Evolutionary conservation across 2,888 invertebrate species (phyloP).

Genomic region (Listrodromus nycthemerus): DNA sequence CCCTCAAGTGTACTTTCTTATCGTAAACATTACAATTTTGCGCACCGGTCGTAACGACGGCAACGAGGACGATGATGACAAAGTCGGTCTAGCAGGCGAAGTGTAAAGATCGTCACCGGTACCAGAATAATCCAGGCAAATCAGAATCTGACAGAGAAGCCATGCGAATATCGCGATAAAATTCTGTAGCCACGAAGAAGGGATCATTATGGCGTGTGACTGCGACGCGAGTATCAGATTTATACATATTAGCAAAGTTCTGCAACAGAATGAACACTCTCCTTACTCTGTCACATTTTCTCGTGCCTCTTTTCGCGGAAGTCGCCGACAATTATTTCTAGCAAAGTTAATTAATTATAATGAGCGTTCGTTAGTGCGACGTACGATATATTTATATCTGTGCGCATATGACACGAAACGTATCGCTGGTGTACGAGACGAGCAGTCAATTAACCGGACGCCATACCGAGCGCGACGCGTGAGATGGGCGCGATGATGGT

Average conservation of each 20-base stretch:
- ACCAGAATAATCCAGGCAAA: constrained; percentile 46
- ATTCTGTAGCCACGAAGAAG: constrained; percentile 47
- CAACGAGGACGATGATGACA: constrained; percentile 33
- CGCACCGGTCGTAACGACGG: background rate
- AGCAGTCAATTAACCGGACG: constrained; percentile 64
- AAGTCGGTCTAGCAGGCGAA: constrained; percentile 56
- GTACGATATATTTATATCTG: constrained; percentile 39
- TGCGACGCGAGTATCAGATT: constrained; percentile 17
- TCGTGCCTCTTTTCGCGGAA: constrained; percentile 72
- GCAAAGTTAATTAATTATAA: constrained; percentile 79
- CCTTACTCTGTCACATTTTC: constrained; percentile 28
- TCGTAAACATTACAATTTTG: constrained; percentile 26
- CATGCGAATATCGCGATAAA: constrained; percentile 1
- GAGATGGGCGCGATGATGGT: constrained; percentile 9
- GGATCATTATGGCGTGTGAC: constrained; percentile 49
- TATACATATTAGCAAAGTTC: constrained; percentile 12
- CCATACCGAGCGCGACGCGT: constrained; percentile 20
- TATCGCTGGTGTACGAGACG: constrained; percentile 22
- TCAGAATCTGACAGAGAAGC: constrained; percentile 26
- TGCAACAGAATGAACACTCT: constrained; percentile 34
- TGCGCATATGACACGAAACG: constrained; percentile 36
- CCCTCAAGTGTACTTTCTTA: constrained; percentile 21
- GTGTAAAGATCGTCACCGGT: constrained; percentile 71
- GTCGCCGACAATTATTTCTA: constrained; percentile 73
- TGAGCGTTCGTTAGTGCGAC: constrained; percentile 69